phyloP scores from a whole-genome alignment of 2,888 invertebrate species.

The Nezara viridula region DNA sequence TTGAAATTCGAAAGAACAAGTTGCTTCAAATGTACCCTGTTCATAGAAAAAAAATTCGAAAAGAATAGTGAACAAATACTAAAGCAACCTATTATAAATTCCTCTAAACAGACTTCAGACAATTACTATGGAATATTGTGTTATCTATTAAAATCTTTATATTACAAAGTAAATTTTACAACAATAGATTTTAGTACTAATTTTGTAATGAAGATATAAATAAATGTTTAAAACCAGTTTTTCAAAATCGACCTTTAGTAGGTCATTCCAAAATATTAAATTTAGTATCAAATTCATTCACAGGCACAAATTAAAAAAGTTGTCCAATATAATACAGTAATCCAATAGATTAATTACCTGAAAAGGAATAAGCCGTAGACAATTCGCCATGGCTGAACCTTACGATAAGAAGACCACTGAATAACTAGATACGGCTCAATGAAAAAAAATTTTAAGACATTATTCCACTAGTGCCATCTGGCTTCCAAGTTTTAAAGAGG shows the following conservation, averaged over 20 bases:
- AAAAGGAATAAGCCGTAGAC: slow-evolving; percentile 48
- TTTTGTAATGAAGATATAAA: background rate
- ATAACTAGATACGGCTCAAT: slow-evolving; percentile 4
- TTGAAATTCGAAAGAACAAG: background rate
- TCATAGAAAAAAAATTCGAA: background rate
- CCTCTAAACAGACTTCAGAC: background rate
- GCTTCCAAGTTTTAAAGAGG: background rate
- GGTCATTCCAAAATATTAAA: slow-evolving; percentile 4
- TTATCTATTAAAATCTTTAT: background rate
- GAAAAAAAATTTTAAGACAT: slow-evolving; percentile 4
- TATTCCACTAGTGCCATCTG: slow-evolving; percentile 34
- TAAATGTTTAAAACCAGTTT: background rate
- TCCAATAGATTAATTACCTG: slow-evolving; percentile 15
- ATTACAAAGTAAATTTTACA: background rate
- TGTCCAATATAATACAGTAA: background rate
- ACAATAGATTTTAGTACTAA: background rate
- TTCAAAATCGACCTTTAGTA: slow-evolving; percentile 31
- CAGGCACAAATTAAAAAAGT: background rate
- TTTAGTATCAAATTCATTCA: background rate
- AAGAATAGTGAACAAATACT: background rate
- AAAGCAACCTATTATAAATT: background rate
- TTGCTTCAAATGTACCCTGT: background rate
- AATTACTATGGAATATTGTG: background rate
- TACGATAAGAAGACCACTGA: background rate
- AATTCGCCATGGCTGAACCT: slow-evolving; percentile 43